Conservation (phyloP, 53 echinoderm and acorn worm species). For the Henricia sp. region DNA sequence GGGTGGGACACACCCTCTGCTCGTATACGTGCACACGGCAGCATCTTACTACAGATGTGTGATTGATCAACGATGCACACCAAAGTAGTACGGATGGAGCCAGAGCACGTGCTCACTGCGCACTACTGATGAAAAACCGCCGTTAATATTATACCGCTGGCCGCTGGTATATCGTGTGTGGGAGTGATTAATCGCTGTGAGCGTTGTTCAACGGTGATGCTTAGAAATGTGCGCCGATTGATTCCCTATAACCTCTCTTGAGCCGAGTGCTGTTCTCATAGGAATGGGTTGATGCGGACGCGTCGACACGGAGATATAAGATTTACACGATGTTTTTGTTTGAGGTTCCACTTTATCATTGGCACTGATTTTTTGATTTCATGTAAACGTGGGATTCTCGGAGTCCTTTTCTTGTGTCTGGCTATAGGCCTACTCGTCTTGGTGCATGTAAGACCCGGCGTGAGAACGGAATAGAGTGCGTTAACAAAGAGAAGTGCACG, state of each 20-base stretch:
- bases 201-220: background rate
- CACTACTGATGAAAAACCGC: too few species aligned
- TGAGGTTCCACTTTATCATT: background rate
- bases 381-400: background rate
- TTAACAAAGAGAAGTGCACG: background rate
- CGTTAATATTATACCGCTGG: too few species aligned
- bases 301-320: too few species aligned
- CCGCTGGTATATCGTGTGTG: too few species aligned
- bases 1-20: too few species aligned
- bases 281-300: background rate
- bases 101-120: too few species aligned
- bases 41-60: too few species aligned
- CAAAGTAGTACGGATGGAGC: too few species aligned
- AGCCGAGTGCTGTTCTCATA: background rate
- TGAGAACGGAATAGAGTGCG: background rate
- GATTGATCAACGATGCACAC: too few species aligned
- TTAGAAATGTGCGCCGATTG: background rate
- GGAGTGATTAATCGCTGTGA: constrained; percentile 30
- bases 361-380: background rate
- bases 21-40: too few species aligned
- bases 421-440: background rate
- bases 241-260: background rate
- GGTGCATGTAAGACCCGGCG: background rate
- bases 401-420: background rate
- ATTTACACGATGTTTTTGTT: background rate